These are phyloP conservation scores for Pomatostomus ruficeps DNA, from an alignment of 2,113 vertebrate genomes.

Conservation along the genomic window DNA sequence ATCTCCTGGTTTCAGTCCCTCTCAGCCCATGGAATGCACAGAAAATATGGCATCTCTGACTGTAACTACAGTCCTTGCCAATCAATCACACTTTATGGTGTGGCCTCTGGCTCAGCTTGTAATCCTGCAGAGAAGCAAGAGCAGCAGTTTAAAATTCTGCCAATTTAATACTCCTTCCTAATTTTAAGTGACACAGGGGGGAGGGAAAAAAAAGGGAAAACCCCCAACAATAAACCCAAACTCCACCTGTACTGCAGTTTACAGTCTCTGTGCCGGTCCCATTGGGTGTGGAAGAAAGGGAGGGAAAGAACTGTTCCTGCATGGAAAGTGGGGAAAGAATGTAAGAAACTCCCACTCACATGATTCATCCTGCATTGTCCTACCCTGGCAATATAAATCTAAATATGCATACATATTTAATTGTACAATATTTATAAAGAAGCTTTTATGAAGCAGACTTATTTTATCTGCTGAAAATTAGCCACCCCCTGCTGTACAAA, in stretches of 20 bases:
- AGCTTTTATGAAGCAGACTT: neutral
- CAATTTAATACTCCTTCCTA: slow-evolving; percentile 57
- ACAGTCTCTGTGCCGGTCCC: neutral
- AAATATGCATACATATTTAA: slow-evolving; percentile 37
- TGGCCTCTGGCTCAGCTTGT: slow-evolving; percentile 46
- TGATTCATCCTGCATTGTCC: slow-evolving; percentile 18
- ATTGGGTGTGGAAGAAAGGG: neutral
- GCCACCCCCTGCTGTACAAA: slow-evolving; percentile 53
- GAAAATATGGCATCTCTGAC: slow-evolving; percentile 9
- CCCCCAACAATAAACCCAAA: neutral
- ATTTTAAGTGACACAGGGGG: neutral
- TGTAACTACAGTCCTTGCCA: slow-evolving; percentile 27
- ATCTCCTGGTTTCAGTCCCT: neutral
- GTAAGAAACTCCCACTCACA: neutral
- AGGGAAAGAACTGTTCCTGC: neutral
- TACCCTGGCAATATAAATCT: neutral
- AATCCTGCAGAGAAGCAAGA: slow-evolving; percentile 4
- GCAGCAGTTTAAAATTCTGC: slow-evolving; percentile 40
- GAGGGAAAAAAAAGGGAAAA: accelerated
- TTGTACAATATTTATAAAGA: slow-evolving; percentile 27
- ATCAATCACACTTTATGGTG: slow-evolving; percentile 60
- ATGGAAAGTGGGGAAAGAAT: neutral
- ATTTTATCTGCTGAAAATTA: slow-evolving; percentile 56
- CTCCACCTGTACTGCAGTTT: neutral
- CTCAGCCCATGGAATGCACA: neutral